Conservation (phyloP, 2,888 invertebrate genomes). For the Eustalomyia histrio region DNA sequence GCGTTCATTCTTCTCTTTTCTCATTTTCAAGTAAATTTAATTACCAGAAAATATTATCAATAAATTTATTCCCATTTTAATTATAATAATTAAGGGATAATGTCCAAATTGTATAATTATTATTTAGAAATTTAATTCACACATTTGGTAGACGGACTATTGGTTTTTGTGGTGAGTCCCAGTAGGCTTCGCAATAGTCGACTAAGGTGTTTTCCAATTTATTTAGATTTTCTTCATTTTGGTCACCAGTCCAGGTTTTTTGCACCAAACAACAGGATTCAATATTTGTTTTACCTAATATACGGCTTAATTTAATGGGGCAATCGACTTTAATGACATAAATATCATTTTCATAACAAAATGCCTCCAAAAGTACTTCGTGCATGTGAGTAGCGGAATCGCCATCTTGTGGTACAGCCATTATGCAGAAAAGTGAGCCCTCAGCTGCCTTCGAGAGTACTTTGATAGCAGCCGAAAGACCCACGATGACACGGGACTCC, state of each 20-base stretch:
- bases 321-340: constrained; percentile 86
- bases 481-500: constrained; percentile 78
- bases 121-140: constrained; percentile 76
- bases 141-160: constrained; percentile 84
- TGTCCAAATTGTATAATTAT: constrained; percentile 40
- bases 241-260: constrained; percentile 77
- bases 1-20: constrained; percentile 63
- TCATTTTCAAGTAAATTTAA: neutral
- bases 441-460: constrained; percentile 79
- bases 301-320: constrained; percentile 80
- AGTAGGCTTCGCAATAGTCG: constrained; percentile 84
- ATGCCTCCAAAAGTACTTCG: constrained; percentile 87
- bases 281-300: constrained; percentile 81
- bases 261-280: constrained; percentile 80
- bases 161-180: constrained; percentile 83
- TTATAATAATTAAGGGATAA: constrained; percentile 19
- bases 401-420: constrained; percentile 84
- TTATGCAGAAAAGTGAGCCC: constrained; percentile 85
- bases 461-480: constrained; percentile 78
- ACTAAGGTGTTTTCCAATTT: constrained; percentile 83
- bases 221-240: constrained; percentile 80
- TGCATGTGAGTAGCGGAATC: constrained; percentile 90
- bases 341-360: constrained; percentile 89
- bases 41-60: neutral
- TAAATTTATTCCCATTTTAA: constrained; percentile 19